Percentiles rank a stretch among this genome's conserved stretches.
phyloP scores from a whole-genome alignment of 2,797 vertebrate genomes.

The Mallotus villosus region DNA sequence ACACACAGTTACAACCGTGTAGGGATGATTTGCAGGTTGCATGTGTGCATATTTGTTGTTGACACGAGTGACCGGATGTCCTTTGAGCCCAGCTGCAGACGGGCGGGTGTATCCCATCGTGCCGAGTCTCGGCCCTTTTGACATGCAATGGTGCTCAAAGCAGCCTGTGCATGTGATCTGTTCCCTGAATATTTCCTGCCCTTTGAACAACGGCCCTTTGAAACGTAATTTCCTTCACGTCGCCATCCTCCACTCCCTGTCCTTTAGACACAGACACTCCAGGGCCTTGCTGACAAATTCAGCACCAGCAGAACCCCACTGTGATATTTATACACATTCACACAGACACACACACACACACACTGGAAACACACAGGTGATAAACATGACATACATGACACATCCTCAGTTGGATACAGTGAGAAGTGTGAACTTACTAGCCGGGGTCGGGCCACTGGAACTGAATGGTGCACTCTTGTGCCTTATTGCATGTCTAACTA shows the following conservation, averaged over 20 bases:
- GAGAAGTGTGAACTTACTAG: not conserved
- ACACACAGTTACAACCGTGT: not conserved
- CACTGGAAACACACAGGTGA: constrained; percentile 5
- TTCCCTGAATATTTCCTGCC: constrained; percentile 11
- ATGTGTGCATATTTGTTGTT: not conserved
- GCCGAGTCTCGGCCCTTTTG: too few relatives aligned
- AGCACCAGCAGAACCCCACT: constrained; percentile 1
- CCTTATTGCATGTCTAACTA: not conserved
- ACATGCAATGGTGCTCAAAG: not conserved
- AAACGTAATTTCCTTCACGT: constrained; percentile 13
- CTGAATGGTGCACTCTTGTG: not conserved
- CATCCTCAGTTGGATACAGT: not conserved
- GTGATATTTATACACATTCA: constrained; percentile 18
- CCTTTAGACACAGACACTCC: constrained; percentile 15
- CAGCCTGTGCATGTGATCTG: not conserved
- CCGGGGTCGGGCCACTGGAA: not conserved
- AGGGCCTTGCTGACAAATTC: constrained; percentile 9
- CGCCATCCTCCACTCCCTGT: not conserved
- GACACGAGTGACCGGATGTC: not conserved
- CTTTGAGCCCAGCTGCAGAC: not conserved
- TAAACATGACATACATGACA: constrained; percentile 4
- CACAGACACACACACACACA: constrained; percentile 12
- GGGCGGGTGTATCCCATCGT: too few relatives aligned
- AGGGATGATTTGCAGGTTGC: not conserved
- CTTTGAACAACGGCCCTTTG: constrained; percentile 23